phyloP scores from a whole-genome alignment of 2,888 invertebrate species.

The Adelognathus sp. region DNA sequence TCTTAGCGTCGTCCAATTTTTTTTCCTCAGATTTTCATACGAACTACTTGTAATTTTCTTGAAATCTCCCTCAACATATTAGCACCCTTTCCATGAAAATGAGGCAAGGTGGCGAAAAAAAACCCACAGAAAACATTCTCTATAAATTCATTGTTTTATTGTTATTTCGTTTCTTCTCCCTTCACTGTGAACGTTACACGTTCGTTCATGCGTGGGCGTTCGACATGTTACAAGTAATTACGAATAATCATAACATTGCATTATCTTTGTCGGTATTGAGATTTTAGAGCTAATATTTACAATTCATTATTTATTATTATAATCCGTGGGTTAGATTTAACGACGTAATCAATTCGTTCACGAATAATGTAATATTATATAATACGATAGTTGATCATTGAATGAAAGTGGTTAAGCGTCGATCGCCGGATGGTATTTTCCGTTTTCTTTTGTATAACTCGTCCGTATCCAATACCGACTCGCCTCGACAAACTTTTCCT shows the following conservation, averaged over 20 bases:
- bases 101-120: constrained; percentile 1
- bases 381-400: constrained; percentile 40
- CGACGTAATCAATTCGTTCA: constrained; percentile 48
- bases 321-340: constrained; percentile 46
- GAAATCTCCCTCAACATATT: no score
- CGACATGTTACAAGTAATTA: constrained; percentile 43
- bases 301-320: no score
- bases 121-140: constrained; percentile 3
- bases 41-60: no score
- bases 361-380: constrained; percentile 34
- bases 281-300: constrained; percentile 56
- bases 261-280: constrained; percentile 20
- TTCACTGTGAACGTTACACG: constrained; percentile 20
- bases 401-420: constrained; percentile 5
- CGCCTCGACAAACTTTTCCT: constrained; percentile 23
- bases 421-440: not conserved
- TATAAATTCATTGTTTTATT: constrained; percentile 56
- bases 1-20: no score
- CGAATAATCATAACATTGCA: constrained; percentile 50
- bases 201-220: constrained; percentile 5
- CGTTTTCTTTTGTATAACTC: not conserved
- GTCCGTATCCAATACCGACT: constrained; percentile 38
- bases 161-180: not conserved
- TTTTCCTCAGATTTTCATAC: no score
- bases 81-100: not conserved